A percentile compares a stretch with the other conserved stretches of the same genome.
Conservation (phyloP, 2,797 vertebrate species). For the Galago senegalensis region DNA sequence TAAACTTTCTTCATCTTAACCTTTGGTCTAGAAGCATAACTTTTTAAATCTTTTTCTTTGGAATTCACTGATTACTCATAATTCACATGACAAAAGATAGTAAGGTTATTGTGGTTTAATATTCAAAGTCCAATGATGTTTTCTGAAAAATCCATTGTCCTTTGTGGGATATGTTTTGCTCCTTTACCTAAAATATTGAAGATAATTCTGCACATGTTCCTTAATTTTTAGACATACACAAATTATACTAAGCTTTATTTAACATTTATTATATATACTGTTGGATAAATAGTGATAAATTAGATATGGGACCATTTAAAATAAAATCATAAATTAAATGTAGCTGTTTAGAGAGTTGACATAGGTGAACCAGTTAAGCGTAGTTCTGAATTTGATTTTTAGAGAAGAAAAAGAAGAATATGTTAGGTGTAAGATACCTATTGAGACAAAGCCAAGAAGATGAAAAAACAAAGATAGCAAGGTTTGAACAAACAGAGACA, state of each 20-base stretch:
- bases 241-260: neutral
- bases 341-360: neutral
- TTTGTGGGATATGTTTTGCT: neutral
- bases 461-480: neutral
- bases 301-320: neutral
- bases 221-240: neutral
- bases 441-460: neutral
- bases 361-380: neutral
- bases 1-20: neutral
- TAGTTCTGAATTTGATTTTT: conserved; percentile 3
- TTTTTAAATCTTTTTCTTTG: conserved; percentile 7
- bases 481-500: neutral
- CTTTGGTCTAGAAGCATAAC: neutral
- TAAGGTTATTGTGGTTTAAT: neutral
- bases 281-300: neutral
- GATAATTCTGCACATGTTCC: neutral
- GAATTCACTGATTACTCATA: neutral
- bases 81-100: neutral
- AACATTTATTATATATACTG: neutral
- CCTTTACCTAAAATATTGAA: neutral
- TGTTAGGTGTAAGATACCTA: neutral
- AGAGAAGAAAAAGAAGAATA: neutral
- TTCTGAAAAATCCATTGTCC: neutral
- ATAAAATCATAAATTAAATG: neutral
- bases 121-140: neutral